Base-by-base conservation (phyloP, 2,888 invertebrate species). In the Noctua pronuba region DNA sequence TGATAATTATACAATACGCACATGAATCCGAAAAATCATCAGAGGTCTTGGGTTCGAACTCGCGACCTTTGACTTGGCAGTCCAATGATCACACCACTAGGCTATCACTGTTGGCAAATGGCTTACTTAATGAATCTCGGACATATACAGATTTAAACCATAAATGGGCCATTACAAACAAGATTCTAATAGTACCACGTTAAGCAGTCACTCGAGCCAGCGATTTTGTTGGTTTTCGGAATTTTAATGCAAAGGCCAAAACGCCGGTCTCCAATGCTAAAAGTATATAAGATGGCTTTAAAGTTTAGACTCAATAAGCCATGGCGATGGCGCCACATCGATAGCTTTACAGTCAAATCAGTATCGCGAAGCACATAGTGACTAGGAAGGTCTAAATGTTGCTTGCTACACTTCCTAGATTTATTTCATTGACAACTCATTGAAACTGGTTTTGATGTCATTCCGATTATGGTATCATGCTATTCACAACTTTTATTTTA, bases 391-490 rank as follows among this genome's bases (percentile, higher is more conserved):
- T 3, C 7, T 35, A 44, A 31, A 31, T 44, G 21, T 73, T 73
- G 28, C 24, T 58, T 58, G 16, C 58, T 18, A 24, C 24, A 52
- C 52, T 55, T n/a, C 11, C 38, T 46, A 35, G 31, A 31, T 11
- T 24, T 28, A 3, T 52, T 52, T n/a, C 24, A 31, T 52, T 24
- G n/a, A n/a, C 31, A 18, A 41, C 11, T 52, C 2, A 52, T 72
- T 52, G 49, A 49, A 49, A 52, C 74, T 18, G 24, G 24, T 73
- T 73, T 72, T 65, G 28, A 41, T 65, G 24, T 24, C 7, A 44
- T 67, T 24, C 31, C 7, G 1, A 41, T 13, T 41, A 52, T n/a
- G 7, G 8, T 28, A 41, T 71, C 41, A 28, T 60, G 18, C 41
- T 3, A 35, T 35, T 35, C 35, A 35, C 4, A 35, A 35, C 35